These are phyloP conservation scores for Abrostola tripartita DNA, from an alignment of 2,888 invertebrate species.

Conservation along the genomic window DNA sequence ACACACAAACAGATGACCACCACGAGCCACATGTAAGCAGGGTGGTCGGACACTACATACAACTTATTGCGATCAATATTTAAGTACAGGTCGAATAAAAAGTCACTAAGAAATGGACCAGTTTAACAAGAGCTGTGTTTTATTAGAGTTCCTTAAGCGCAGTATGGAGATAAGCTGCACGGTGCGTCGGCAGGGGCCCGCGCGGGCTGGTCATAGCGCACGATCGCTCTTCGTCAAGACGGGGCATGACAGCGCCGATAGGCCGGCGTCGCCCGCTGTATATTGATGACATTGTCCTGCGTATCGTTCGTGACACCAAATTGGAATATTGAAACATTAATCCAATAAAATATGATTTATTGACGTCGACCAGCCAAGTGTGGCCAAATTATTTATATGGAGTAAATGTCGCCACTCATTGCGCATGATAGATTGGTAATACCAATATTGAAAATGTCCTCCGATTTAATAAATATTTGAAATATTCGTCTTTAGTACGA, in stretches of 20 bases:
- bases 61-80: conserved; percentile 42
- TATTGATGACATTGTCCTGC: conserved; percentile 47
- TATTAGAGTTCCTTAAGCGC: background rate
- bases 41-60: conserved; percentile 16
- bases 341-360: conserved; percentile 54
- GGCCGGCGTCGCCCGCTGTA: conserved; percentile 35
- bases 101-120: conserved; percentile 31
- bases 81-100: conserved; percentile 36
- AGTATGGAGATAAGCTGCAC: background rate
- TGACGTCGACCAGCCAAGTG: conserved; percentile 27
- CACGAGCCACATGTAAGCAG: background rate
- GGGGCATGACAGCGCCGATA: conserved; percentile 37
- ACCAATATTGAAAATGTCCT: background rate
- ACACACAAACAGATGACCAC: background rate
- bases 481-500: background rate
- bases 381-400: conserved; percentile 37
- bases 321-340: conserved; percentile 42
- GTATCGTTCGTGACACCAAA: conserved; percentile 29
- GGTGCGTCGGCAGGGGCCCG: conserved; percentile 5
- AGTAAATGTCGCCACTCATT: conserved; percentile 31
- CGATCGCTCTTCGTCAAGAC: conserved; percentile 49
- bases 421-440: conserved; percentile 29
- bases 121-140: conserved; percentile 15
- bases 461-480: conserved; percentile 14
- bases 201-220: conserved; percentile 5